A percentile compares a stretch with the other conserved stretches of the same genome.
Evolutionary conservation across 2,797 vertebrate species (phyloP).

Genomic region (Manis javanica): DNA sequence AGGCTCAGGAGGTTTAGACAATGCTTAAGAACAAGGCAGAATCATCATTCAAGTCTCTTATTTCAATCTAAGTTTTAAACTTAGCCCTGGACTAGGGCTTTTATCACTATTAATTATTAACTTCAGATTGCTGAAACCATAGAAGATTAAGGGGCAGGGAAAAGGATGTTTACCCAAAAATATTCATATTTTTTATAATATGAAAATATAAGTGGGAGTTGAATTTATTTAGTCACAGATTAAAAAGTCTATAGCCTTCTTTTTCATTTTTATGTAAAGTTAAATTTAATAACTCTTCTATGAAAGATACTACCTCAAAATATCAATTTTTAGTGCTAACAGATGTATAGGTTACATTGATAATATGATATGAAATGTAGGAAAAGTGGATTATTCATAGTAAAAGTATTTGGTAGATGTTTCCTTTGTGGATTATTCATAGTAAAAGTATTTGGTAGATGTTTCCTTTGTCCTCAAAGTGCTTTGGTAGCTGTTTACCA

Average conservation of each 20-base stretch:
- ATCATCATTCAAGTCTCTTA: neutral
- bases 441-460: neutral
- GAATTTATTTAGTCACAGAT: neutral
- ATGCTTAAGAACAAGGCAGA: neutral
- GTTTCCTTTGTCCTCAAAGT: neutral
- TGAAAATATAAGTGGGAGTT: neutral
- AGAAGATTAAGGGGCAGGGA: neutral
- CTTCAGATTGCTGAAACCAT: constrained; percentile 4
- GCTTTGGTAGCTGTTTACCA: neutral
- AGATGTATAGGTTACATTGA: neutral
- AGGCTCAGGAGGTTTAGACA: neutral
- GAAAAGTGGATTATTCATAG: neutral
- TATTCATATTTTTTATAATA: neutral
- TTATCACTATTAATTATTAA: neutral
- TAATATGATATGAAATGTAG: neutral
- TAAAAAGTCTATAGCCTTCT: neutral
- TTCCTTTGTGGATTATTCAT: neutral
- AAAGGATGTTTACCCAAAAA: neutral
- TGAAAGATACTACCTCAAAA: neutral
- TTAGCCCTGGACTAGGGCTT: neutral
- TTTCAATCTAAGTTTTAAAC: neutral
- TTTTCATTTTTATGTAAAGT: constrained; percentile 10
- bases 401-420: constrained; percentile 3
- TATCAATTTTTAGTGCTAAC: constrained; percentile 16
- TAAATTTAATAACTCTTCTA: neutral